Evolutionary conservation across 1,140 invertebrate genomes (phyloP).

Genomic region (Mercenaria mercenaria): DNA sequence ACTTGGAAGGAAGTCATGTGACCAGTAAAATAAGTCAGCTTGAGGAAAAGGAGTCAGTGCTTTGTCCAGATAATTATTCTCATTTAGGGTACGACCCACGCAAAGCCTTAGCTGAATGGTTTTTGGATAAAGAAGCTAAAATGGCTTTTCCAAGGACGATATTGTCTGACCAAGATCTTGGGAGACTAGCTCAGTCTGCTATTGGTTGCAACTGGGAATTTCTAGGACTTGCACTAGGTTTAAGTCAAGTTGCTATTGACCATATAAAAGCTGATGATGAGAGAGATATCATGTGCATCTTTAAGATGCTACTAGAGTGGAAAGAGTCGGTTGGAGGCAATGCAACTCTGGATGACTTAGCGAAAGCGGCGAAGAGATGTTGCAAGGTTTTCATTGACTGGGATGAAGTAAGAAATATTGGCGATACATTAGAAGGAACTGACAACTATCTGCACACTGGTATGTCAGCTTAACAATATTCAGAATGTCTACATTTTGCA

Average conservation of each 20-base stretch:
- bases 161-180: background rate
- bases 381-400: background rate
- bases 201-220: background rate
- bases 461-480: too few relatives aligned
- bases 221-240: background rate
- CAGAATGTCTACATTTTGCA: too few relatives aligned
- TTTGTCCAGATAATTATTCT: background rate
- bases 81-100: background rate
- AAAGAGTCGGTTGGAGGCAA: background rate
- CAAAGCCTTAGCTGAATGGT: background rate
- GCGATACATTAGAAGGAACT: background rate
- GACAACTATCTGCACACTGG: too few relatives aligned
- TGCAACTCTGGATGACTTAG: background rate
- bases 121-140: background rate
- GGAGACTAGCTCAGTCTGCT: background rate
- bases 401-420: background rate
- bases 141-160: background rate
- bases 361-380: background rate
- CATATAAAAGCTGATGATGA: background rate
- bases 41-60: background rate
- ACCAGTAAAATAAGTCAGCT: background rate
- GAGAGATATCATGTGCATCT: background rate
- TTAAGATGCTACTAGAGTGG: background rate
- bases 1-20: background rate
- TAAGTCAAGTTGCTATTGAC: background rate